Evolutionary conservation across 2,888 invertebrate species (phyloP), one percentile per base, ranked within the genome.

Genomic region (Calliphora vomitoria): DNA sequence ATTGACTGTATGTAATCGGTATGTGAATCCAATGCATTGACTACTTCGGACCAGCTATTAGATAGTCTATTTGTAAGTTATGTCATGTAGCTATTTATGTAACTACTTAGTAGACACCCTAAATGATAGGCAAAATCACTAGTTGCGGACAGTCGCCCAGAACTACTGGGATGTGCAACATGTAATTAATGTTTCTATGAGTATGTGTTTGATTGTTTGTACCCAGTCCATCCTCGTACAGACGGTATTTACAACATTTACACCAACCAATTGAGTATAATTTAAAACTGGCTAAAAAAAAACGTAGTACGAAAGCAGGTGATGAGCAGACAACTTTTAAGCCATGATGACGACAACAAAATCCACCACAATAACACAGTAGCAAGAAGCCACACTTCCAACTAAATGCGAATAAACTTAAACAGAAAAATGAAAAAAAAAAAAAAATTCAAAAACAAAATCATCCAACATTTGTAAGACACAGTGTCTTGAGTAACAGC

Each of bases 251-350:
- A 50, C 53, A 62, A 62, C 18, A 44, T 44, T 68, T 68, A 13
- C 78, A 58, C 25, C 31, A 69, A 50, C 6, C 38, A 83, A 50
- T 31, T 68, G 66, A 60, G 25, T 53, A 25, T 75, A 79, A 79
- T 79, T 71, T 50, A 20, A 69, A 69, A 60, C 55, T 60, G 69
- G 31, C 25, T 60, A 11, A 8, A 74, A 55, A 38, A 25, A 18
- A 8, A 55, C 50, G 31, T 10, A 18, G 18, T 20, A 58, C 31
- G 4, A 18, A 4, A n/a, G 58, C 78, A 72, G 72, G 62, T 78
- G 84, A 84, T 84, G 84, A 79, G 60, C 74, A 84, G 47, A 74
- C 72, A 84, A 68, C 44, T 60, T 74, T 66, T 60, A 50, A 84
- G 38, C 72, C 25, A 78, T n/a, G 8, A 79, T 64, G 47, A 79